These are phyloP conservation scores for Drosophila rellima DNA, from an alignment of 2,888 invertebrate species.

Conservation along the genomic window DNA sequence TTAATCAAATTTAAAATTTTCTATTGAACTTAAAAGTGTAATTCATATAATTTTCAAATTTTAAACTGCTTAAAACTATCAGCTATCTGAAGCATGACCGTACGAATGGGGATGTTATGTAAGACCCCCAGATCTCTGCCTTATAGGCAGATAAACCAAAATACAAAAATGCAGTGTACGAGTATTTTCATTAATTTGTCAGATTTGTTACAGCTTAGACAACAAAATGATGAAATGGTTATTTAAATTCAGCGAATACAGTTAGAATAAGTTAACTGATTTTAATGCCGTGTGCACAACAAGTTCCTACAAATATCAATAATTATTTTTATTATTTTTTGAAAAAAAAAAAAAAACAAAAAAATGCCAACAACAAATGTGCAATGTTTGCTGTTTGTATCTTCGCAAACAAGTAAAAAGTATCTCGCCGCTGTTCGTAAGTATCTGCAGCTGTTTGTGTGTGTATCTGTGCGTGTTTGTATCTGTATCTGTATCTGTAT, in stretches of 20 bases:
- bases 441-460: slow-evolving; percentile 20
- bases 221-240: slow-evolving; percentile 21
- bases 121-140: not conserved
- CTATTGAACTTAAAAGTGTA: too few relatives aligned
- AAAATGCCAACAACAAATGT: slow-evolving; percentile 12
- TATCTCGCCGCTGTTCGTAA: slow-evolving; percentile 22
- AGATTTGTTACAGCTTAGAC: slow-evolving; percentile 29
- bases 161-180: slow-evolving; percentile 10
- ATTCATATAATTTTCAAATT: too few relatives aligned
- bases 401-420: slow-evolving; percentile 5
- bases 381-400: slow-evolving; percentile 18
- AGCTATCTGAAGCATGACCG: slow-evolving; percentile 4
- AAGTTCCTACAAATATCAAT: slow-evolving; percentile 40
- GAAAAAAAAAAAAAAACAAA: too few relatives aligned
- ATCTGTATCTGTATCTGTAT: slow-evolving; percentile 32
- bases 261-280: slow-evolving; percentile 22
- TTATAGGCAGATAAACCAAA: not conserved
- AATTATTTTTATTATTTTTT: too few relatives aligned
- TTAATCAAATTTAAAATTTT: too few relatives aligned
- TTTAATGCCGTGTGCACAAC: slow-evolving; percentile 34
- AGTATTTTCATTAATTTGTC: slow-evolving; percentile 21
- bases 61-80: too few relatives aligned
- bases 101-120: slow-evolving; percentile 2
- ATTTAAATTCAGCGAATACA: slow-evolving; percentile 16
- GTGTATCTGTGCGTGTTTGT: slow-evolving; percentile 18